These are phyloP conservation scores for Leiothrix lutea DNA, from an alignment of 2,113 vertebrate species.

Conservation along the genomic window DNA sequence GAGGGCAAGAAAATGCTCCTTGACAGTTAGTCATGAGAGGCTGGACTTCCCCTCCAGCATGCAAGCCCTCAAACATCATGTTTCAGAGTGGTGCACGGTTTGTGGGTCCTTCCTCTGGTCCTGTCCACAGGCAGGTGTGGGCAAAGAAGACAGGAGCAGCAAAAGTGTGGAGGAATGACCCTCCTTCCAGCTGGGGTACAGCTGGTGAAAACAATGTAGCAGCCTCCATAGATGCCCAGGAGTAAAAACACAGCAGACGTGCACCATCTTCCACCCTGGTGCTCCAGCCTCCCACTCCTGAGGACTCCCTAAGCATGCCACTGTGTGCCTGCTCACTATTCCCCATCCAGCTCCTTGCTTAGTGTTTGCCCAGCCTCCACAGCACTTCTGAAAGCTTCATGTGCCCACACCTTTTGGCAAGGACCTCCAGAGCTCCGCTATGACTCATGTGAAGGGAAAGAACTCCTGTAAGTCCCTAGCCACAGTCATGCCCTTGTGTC, in stretches of 20 bases:
- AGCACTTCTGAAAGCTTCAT: background rate
- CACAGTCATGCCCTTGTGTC: background rate
- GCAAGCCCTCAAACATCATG: background rate
- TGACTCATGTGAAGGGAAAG: background rate
- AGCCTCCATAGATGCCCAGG: background rate
- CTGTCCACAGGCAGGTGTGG: background rate
- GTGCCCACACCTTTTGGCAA: background rate
- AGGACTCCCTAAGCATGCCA: background rate
- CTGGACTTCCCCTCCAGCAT: background rate
- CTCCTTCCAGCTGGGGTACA: background rate
- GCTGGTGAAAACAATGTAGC: background rate
- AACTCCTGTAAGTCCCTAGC: background rate
- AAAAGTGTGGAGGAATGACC: background rate
- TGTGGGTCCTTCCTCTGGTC: background rate
- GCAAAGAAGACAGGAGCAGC: background rate
- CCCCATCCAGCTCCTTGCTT: background rate
- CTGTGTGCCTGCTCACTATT: background rate
- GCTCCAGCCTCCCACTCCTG: background rate
- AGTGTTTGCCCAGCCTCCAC: background rate
- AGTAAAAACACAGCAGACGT: background rate
- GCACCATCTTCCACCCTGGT: accelerated
- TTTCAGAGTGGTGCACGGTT: accelerated
- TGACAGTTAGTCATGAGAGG: background rate
- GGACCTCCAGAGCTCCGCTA: background rate
- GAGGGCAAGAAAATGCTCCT: background rate